Conservation (phyloP, 2,113 vertebrate species). For the Motacilla alba region DNA sequence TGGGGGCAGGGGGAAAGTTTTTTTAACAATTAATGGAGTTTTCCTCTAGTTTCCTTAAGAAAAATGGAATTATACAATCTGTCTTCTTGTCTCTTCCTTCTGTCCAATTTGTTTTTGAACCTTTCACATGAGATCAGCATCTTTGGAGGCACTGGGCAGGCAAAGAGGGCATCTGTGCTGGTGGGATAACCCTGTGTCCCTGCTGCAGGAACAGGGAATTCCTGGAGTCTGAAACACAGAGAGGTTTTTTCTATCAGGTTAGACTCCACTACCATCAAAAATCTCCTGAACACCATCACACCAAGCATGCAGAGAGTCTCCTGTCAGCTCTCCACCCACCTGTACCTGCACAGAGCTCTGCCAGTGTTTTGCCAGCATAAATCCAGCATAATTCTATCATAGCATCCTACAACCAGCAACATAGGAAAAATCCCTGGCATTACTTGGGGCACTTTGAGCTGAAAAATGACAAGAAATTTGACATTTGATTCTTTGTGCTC, state of each 20-base stretch:
- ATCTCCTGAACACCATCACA: neutral
- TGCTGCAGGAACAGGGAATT: neutral
- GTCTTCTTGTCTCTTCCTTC: neutral
- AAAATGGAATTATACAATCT: neutral
- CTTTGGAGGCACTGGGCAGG: neutral
- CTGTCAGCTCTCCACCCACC: neutral
- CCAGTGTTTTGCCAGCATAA: neutral
- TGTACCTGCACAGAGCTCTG: neutral
- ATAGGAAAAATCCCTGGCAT: neutral
- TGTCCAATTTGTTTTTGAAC: neutral
- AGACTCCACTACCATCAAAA: neutral
- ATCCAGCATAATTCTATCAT: neutral
- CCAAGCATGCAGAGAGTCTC: neutral
- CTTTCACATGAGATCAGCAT: neutral
- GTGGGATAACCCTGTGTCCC: neutral
- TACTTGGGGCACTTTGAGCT: neutral
- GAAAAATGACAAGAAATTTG: neutral
- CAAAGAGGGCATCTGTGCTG: neutral
- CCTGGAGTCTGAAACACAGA: neutral
- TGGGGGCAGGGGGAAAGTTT: accelerated
- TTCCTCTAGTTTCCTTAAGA: neutral
- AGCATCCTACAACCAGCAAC: neutral
- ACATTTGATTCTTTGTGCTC: neutral
- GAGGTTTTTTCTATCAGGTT: neutral
- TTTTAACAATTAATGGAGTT: neutral